A percentile compares a stretch with the other conserved stretches of the same genome.
Conservation (phyloP, 2,113 vertebrate genomes). For the Fulmarus glacialis region DNA sequence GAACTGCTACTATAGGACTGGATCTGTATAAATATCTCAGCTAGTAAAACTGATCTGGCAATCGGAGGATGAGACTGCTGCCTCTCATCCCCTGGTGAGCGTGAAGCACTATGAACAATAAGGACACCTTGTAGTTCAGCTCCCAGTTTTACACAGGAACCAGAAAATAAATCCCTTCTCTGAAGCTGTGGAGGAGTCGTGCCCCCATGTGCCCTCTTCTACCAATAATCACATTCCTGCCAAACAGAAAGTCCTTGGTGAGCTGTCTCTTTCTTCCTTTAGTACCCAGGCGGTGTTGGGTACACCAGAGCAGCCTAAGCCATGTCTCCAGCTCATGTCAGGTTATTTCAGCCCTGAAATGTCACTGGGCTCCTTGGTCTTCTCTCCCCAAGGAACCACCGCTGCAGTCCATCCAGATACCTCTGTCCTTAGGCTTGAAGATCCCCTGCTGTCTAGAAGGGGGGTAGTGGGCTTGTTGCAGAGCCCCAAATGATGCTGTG, state of each 20-base stretch:
- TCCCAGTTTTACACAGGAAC: background rate
- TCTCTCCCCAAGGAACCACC: background rate
- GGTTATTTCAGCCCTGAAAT: background rate
- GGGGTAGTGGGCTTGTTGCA: background rate
- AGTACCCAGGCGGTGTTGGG: fast-evolving
- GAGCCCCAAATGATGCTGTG: background rate
- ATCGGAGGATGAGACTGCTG: background rate
- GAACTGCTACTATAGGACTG: background rate
- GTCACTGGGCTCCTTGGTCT: background rate
- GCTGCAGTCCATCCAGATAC: background rate
- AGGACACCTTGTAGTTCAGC: background rate
- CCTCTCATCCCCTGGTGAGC: background rate
- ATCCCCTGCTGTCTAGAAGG: background rate
- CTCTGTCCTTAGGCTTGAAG: background rate
- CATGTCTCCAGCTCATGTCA: background rate
- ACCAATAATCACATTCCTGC: background rate
- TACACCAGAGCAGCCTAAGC: background rate
- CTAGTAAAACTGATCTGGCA: background rate
- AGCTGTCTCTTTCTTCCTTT: background rate
- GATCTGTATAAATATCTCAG: background rate
- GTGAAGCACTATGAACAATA: background rate
- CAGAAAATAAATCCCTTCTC: background rate
- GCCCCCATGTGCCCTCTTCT: background rate
- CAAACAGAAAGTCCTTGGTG: background rate
- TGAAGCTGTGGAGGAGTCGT: background rate